Conservation (phyloP, 2,797 vertebrate species). For the Hafferia zeledoni region DNA sequence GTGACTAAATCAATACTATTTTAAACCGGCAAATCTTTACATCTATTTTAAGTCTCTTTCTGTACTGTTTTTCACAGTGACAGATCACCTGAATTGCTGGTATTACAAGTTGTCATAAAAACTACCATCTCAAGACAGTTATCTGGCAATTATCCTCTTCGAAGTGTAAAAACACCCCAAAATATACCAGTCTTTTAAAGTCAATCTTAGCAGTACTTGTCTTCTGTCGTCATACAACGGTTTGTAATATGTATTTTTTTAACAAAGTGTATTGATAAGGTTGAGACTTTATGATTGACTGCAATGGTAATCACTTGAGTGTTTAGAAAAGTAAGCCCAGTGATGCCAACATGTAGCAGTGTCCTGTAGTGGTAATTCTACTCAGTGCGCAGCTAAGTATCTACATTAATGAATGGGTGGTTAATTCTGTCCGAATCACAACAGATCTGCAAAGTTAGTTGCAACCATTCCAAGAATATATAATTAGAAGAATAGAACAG, state of each 20-base stretch:
- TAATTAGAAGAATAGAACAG: background rate
- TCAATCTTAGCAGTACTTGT: background rate
- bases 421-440: background rate
- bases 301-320: background rate
- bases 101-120: background rate
- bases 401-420: background rate
- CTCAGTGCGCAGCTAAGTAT: background rate
- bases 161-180: background rate
- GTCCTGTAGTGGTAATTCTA: background rate
- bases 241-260: background rate
- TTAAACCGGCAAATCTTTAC: background rate
- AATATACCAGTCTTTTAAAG: background rate
- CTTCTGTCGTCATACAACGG: background rate
- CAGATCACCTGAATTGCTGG: background rate
- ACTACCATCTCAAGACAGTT: background rate
- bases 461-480: background rate
- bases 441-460: background rate
- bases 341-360: background rate
- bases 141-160: background rate
- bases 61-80: background rate
- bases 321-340: background rate
- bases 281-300: background rate
- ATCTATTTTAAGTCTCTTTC: background rate
- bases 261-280: background rate
- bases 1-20: background rate